Evolutionary conservation across 2,113 vertebrate species (phyloP), one percentile per base, ranked within the genome.

Genomic region (Pomatorhinus ruficollis): DNA sequence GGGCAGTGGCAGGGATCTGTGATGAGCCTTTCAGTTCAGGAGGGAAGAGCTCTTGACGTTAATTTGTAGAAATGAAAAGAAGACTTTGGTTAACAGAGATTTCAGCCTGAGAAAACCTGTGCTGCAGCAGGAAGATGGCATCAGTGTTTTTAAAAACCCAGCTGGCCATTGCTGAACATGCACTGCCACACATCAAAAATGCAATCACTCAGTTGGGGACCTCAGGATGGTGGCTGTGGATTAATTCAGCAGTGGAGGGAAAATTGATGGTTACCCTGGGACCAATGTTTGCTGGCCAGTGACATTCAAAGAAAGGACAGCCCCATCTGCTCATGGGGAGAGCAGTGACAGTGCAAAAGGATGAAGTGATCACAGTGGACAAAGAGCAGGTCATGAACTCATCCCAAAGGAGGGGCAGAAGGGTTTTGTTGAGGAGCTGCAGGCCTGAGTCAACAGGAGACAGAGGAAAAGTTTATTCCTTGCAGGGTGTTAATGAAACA

Each of bases 321-420:
- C 53, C 93, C 76, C 89, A 91, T 87, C 83, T 95, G 91, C 77
- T 45, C 68, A 5, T 56, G 72, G 83, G 42, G 59, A 90, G 84
- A 82, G 69, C 47, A 39, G 61, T 72, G 92, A 69, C 0, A 1
- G 10, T 52, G 65, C 35, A 71, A 59, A 81, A 89, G 69, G 40
- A n/a, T 54, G 25, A 63, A 76, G 22, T 44, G 74, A 7, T 75
- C 52, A 24, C 31, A 1, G 17, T 30, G 54, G 42, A 52, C 45
- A 81, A 74, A 54, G 10, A 70, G 71, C 49, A 81, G 88, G 47
- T 23, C 45, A 23, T 76, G 76, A 86, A 33, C 35, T 83, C n/a
- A 10, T 50, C 54, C 56, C 39, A 24, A 23, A 90, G 45, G 42
- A 84, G 47, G 28, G 33, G 42, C 83, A 83, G 87, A 72, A 72